Evolutionary conservation across 2,888 invertebrate species (phyloP), one percentile per base, ranked within the genome.

Genomic region (Sinopyrophorus schimmeli): DNA sequence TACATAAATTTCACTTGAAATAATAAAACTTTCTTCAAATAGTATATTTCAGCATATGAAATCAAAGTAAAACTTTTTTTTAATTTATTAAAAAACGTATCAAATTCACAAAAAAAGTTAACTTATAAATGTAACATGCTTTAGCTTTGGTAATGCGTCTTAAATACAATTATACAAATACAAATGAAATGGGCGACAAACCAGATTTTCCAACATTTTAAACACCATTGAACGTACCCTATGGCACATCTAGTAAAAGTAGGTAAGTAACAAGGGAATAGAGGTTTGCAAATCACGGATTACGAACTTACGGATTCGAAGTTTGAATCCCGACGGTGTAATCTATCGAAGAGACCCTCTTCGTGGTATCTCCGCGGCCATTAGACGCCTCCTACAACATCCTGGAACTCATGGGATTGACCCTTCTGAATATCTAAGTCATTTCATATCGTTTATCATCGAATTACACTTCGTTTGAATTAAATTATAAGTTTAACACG

Each of bases 311-410:
- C 65, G 55, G 65, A 59, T 59, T 58, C 60, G 60, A 66, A 68
- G 64, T 71, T 70, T 55, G 67, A 69, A 62, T 70, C 71, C 70
- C 70, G 67, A 61, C 61, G 70, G 70, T 70, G 71, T 68, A 72
- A 72, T 71, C 71, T 72, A 68, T 71, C 70, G 69, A 63, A 53
- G 54, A 48, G 64, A 57, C 61, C 64, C 64, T 64, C 62, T 63
- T 66, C 63, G 65, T 58, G 63, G 66, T 65, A 66, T 64, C 69
- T 60, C 63, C 62, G 63, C 65, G 67, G 67, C 71, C 70, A 70
- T 71, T 70, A 69, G 65, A 56, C 61, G 57, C 53, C 57, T 54
- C 44, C 55, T 47, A 58, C 50, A 52, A 46, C 55, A 53, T 53
- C 47, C 56, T 40, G 35, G 50, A 59, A 52, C 66, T 63, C 64